Percentiles rank a stretch among this genome's conserved stretches.
Evolutionary conservation across 2,797 vertebrate species (phyloP).

Genomic region (Sparidentex hasta): DNA sequence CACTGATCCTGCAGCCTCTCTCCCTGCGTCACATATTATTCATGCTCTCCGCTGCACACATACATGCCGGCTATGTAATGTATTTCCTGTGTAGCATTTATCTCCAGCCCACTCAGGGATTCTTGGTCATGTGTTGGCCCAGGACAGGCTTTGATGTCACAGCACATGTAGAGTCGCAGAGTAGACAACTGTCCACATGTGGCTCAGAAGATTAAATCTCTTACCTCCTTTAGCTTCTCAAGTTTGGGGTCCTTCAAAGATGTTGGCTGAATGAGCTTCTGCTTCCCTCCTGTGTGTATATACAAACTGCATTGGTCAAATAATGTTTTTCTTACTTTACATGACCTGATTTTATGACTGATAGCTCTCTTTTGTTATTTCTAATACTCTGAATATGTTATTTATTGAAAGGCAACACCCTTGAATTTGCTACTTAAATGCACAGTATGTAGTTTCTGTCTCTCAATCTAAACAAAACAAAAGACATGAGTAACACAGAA

Average conservation of each 20-base stretch:
- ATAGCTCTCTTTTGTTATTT: neutral
- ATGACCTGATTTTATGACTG: neutral
- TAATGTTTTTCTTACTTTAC: constrained; percentile 1
- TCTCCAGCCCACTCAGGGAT: constrained; percentile 5
- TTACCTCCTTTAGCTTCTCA: constrained; percentile 89
- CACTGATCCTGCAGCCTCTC: constrained; percentile 61
- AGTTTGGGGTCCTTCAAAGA: constrained; percentile 86
- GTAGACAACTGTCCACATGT: constrained; percentile 1
- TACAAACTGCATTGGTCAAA: constrained; percentile 1
- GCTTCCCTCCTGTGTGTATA: constrained; percentile 85
- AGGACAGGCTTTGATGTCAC: constrained; percentile 21
- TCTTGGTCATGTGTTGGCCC: constrained; percentile 3
- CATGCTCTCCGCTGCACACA: constrained; percentile 44
- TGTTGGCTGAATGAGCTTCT: constrained; percentile 85
- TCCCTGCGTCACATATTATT: constrained; percentile 61
- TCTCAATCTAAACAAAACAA: too few species aligned
- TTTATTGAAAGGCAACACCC: neutral
- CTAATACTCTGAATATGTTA: neutral
- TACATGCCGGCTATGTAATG: constrained; percentile 39
- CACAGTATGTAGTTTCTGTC: too few species aligned
- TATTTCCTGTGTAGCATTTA: constrained; percentile 55
- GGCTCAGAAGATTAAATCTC: neutral
- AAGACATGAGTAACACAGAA: too few species aligned
- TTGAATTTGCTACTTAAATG: neutral
- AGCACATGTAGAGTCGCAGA: constrained; percentile 33